Percentiles rank a stretch among this genome's conserved stretches.
phyloP scores from a whole-genome alignment of 37 sponge, comb jelly and placozoan genomes.

The Chondrilla cf. caribensis region DNA sequence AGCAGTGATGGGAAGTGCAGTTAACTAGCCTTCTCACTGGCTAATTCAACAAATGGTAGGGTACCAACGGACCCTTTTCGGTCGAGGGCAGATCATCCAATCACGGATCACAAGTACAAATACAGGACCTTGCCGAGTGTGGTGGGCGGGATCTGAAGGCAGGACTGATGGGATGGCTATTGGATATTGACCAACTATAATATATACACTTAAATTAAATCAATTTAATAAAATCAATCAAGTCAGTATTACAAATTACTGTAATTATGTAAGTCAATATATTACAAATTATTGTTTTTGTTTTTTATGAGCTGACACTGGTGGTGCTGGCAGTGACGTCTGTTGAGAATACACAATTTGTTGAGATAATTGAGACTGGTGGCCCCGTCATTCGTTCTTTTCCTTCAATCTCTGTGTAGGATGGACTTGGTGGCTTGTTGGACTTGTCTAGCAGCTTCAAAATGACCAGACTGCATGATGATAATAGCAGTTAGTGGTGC shows the following conservation, averaged over 20 bases:
- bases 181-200: slow-evolving; percentile 57
- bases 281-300: background rate
- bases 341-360: slow-evolving; percentile 22
- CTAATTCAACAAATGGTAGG: no score
- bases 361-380: no score
- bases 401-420: no score
- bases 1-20: no score
- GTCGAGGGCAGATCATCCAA: slow-evolving; percentile 77
- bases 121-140: slow-evolving; percentile 28
- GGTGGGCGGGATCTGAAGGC: slow-evolving; percentile 83
- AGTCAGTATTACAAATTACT: no score
- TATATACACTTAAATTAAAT: background rate
- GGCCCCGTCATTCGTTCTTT: no score
- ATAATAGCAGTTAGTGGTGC: no score
- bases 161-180: slow-evolving; percentile 78
- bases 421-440: no score
- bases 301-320: background rate
- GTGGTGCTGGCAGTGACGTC: background rate
- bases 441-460: no score
- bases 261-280: no score
- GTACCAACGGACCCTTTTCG: slow-evolving; percentile 54
- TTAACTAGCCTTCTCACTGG: slow-evolving; percentile 49
- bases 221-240: background rate
- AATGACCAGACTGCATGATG: no score
- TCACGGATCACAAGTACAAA: background rate